Evolutionary conservation across 2,888 invertebrate species (phyloP).

Genomic region (Tiphia femorata): DNA sequence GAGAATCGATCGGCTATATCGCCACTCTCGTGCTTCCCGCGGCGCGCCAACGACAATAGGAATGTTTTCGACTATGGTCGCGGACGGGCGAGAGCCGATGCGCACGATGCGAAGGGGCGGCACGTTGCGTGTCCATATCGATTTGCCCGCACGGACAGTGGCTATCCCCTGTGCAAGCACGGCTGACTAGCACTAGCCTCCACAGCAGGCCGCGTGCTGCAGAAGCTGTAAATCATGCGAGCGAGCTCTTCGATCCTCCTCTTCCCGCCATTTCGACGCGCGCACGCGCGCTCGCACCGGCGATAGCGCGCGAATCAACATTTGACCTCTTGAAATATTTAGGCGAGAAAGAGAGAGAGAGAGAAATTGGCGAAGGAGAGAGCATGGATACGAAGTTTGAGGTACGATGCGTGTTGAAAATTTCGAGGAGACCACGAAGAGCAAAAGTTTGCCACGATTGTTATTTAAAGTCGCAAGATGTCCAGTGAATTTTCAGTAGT

Average conservation of each 20-base stretch:
- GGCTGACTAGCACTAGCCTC: slow-evolving; percentile 26
- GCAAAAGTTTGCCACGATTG: no score
- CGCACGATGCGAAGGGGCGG: no score
- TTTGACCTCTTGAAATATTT: slow-evolving; percentile 25
- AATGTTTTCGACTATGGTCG: slow-evolving; percentile 20
- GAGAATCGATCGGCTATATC: no score
- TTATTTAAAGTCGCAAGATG: no score
- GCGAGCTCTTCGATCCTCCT: slow-evolving; percentile 41
- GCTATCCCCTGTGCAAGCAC: slow-evolving; percentile 46
- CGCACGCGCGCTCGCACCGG: no score
- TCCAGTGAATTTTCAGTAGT: no score
- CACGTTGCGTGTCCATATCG: slow-evolving; percentile 52
- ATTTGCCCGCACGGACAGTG: slow-evolving; percentile 58
- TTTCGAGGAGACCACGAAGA: no score
- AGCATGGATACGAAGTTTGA: no score
- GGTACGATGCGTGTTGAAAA: no score
- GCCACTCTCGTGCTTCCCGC: neutral
- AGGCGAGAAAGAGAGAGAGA: neutral
- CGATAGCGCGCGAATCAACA: slow-evolving; percentile 8
- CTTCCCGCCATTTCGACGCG: slow-evolving; percentile 19
- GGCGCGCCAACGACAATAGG: slow-evolving; percentile 3
- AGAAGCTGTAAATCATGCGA: slow-evolving; percentile 51
- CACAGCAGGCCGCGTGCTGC: slow-evolving; percentile 42
- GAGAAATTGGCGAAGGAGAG: no score
- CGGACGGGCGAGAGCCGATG: no score